phyloP scores from a whole-genome alignment of 2,113 vertebrate species.

The Glaucidium brasilianum region DNA sequence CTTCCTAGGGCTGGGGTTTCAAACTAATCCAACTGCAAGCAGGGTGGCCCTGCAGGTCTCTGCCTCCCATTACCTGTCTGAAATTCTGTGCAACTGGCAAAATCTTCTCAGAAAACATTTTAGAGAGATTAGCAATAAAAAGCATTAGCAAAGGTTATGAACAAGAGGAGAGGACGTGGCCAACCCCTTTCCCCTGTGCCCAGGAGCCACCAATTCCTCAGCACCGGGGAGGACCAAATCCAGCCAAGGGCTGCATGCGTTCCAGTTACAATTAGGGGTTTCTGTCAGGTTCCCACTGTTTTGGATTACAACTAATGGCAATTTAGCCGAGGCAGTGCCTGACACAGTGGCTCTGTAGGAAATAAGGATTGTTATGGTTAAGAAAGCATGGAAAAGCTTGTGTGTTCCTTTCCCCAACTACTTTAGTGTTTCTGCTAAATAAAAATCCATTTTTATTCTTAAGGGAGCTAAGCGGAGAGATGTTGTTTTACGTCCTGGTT shows the following conservation, averaged over 20 bases:
- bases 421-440: conserved; percentile 74
- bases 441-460: conserved; percentile 82
- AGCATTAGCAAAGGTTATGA: neutral
- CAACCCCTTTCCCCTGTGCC: rapidly evolving
- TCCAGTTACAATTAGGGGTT: neutral
- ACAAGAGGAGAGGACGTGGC: neutral
- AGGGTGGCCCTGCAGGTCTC: neutral
- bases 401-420: conserved; percentile 52
- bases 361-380: conserved; percentile 31
- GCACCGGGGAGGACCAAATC: neutral
- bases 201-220: neutral
- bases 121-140: neutral
- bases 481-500: conserved; percentile 76
- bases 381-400: conserved; percentile 38
- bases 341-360: neutral
- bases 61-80: neutral
- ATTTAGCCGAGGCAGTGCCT: neutral
- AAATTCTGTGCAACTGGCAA: neutral
- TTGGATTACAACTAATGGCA: neutral
- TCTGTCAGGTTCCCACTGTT: neutral
- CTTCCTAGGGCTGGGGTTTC: neutral
- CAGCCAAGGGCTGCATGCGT: neutral
- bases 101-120: neutral
- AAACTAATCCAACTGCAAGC: neutral
- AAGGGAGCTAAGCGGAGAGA: conserved; percentile 67